Base-by-base conservation (phyloP, 2,113 vertebrate species). In the Seriola rivoliana region DNA sequence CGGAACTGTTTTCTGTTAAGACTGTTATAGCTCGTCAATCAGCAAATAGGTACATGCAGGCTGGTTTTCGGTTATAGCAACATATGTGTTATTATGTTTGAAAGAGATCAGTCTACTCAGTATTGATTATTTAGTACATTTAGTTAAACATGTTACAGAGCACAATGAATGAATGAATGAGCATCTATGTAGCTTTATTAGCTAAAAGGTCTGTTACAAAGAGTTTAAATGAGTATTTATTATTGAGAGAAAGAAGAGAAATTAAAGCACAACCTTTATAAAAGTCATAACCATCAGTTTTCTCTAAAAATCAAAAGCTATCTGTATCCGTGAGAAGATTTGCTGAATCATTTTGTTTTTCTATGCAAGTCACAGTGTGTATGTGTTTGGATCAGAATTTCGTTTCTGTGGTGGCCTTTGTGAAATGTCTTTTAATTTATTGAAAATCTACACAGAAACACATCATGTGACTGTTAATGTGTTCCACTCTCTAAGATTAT, bases 191-290 rank as follows among this genome's bases (percentile, higher is more conserved):
- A 77, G 69, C 48, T 73, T 71, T 50, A 3, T 42, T 72, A 58
- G 38, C 29, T 29, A 14, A 1, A 50, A 38, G 17, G 10, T 34
- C 3, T 6, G 23, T 59, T 36, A 12, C 48, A 54, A 8, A 58
- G 16, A 14, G 17, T 78, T 63, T 50, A 17, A 68, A 68, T 59
- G 4, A 63, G n/a, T 78, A 70, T 72, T 65, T 80, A 77, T 85
- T 78, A 25, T 69, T n/a, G 21, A 58, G 59, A 42, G 6, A 63
- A 57, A 57, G 52, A 32, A 48, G 58, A 36, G 34, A 57, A 81
- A 84, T 67, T 25, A 57, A 81, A 84, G 71, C 85, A 83, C 81
- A 86, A 72, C 59, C 2, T 65, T 80, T 82, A 16, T 14, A 55
- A 62, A 59, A 32, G 19, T 36, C 62, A 38, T 40, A 74, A 36